Evolutionary conservation across 2,888 invertebrate species (phyloP), one percentile per base, ranked within the genome.

Genomic region (Drosophila nigritarsus): DNA sequence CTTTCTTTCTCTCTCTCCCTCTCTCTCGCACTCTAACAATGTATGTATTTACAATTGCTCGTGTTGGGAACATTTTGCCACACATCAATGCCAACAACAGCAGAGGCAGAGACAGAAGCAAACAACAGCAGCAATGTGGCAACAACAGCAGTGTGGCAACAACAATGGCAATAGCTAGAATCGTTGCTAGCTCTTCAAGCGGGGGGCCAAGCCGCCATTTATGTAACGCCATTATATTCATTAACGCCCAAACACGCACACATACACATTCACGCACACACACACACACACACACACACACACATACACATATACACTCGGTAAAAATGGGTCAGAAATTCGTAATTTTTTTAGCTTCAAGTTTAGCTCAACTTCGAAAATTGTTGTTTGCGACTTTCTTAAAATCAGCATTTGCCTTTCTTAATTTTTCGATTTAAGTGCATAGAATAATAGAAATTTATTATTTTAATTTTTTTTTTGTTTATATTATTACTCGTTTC

Each of bases 141-240:
- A 64, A 20, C 62, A 65, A 55, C 74, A 81, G 3, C 48, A 48
- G 11, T 42, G 40, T n/a, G 24, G 65, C 62, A 64, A 20, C 62
- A 65, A 55, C 74, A 81, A 62, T 75, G 65, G 32, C 70, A 56
- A 40, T 60, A 68, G 70, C 64, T 62, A 60, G 65, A 58, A 61
- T 66, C 65, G 59, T 36, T 73, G 70, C 66, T 56, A 55, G 70
- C 70, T 55, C 65, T 70, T 53, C 59, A 67, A 65, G 50, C 55
- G 29, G 49, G 65, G 72, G 70, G 64, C 61, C 70, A 75, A 71
- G 77, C 73, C 75, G 73, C 77, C 90, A 77, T 80, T 87, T 80
- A 80, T 89, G 85, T 85, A 87, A 87, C 76, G 76, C 89, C 86
- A 87, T 89, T 89, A 89, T 85, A 87, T 85, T 87, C 87, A 89